Evolutionary conservation across 2,888 invertebrate genomes (phyloP).

Genomic region (Macropis europaea): DNA sequence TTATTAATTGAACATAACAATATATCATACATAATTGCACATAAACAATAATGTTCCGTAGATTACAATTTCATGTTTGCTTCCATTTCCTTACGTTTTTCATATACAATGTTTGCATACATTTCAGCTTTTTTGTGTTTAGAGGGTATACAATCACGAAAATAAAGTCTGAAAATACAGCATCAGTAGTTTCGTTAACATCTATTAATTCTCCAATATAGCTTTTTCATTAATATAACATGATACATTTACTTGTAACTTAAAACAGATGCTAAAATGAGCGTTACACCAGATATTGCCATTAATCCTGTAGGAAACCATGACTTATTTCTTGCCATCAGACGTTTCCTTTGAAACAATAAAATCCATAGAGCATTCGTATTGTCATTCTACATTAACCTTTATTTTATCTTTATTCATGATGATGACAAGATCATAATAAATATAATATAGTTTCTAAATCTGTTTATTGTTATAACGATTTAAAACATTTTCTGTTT

Average conservation of each 20-base stretch:
- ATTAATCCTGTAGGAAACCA: fast-evolving
- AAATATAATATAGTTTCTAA: neutral
- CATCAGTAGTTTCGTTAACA: neutral
- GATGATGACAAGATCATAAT: neutral
- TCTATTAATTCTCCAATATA: neutral
- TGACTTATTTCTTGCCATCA: neutral
- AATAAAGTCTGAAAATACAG: neutral
- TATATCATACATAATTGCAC: neutral
- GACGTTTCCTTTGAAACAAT: neutral
- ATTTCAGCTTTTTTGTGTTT: neutral
- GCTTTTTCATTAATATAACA: neutral
- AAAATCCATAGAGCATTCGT: neutral
- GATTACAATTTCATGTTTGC: neutral
- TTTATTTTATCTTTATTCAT: neutral
- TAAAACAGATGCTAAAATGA: fast-evolving
- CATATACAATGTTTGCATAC: slow-evolving; percentile 2
- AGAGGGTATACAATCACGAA: fast-evolving
- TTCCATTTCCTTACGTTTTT: neutral
- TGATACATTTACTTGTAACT: slow-evolving; percentile 6
- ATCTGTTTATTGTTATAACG: neutral
- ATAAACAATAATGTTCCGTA: neutral
- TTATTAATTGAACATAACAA: slow-evolving; percentile 8
- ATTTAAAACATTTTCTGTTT: too few relatives aligned
- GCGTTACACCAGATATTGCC: fast-evolving
- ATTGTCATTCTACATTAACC: neutral